Evolutionary conservation across 2,797 vertebrate species (phyloP).

Genomic region (Clarias pachynema): DNA sequence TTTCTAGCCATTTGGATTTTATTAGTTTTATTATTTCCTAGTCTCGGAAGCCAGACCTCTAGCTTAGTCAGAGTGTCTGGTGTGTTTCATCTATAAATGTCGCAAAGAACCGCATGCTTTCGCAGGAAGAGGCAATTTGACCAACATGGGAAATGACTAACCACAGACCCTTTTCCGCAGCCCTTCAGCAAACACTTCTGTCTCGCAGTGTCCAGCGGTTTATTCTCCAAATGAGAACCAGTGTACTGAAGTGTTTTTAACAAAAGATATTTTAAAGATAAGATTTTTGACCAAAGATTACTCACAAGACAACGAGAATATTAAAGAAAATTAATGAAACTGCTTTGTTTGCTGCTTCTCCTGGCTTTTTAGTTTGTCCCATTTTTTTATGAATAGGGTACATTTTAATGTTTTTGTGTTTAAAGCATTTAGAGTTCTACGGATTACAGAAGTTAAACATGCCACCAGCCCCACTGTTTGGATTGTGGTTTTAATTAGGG

Average conservation of each 20-base stretch:
- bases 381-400: background rate
- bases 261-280: too few relatives aligned
- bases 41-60: background rate
- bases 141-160: conserved; percentile 26
- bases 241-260: background rate
- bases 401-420: background rate
- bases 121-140: conserved; percentile 12
- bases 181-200: background rate
- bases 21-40: conserved; percentile 26
- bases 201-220: background rate
- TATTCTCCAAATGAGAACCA: background rate
- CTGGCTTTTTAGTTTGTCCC: background rate
- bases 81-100: conserved; percentile 34
- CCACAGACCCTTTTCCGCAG: background rate
- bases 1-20: conserved; percentile 9
- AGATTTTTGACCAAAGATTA: too few relatives aligned
- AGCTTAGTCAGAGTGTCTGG: conserved; percentile 20
- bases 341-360: background rate
- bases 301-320: too few relatives aligned
- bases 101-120: background rate
- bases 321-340: background rate
- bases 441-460: background rate
- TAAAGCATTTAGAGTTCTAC: background rate
- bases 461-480: background rate
- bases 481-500: background rate